Percentiles rank a stretch among this genome's conserved stretches.
Conservation (phyloP, 2,888 invertebrate genomes). For the Buathra laborator region DNA sequence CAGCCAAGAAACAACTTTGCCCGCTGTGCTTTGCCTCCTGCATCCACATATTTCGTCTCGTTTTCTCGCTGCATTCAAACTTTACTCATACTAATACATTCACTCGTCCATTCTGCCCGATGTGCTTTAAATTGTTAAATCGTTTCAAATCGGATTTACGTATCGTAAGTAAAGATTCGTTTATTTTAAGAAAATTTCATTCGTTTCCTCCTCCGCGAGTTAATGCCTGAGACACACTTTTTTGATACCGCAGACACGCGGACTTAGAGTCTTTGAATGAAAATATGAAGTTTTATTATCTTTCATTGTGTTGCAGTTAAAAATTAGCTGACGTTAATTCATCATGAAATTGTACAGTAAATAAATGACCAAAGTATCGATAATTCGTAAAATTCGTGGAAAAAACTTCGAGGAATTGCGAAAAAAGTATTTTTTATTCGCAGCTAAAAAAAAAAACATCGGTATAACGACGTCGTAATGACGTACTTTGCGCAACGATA, state of each 20-base stretch:
- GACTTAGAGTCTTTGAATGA: too few relatives aligned
- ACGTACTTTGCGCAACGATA: slow-evolving; percentile 71
- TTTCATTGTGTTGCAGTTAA: too few relatives aligned
- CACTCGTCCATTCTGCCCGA: too few relatives aligned
- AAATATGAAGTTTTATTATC: too few relatives aligned
- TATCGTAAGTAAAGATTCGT: too few relatives aligned
- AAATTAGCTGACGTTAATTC: neutral
- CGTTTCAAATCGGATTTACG: too few relatives aligned
- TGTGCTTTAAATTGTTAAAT: too few relatives aligned
- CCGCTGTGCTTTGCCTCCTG: neutral
- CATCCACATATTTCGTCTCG: slow-evolving; percentile 55
- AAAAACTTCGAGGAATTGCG: slow-evolving; percentile 11
- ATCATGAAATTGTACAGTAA: neutral
- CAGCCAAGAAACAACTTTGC: slow-evolving; percentile 29
- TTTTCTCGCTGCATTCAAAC: slow-evolving; percentile 51
- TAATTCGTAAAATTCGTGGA: slow-evolving; percentile 2
- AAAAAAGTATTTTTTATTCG: neutral
- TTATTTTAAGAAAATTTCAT: too few relatives aligned
- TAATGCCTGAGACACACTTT: too few relatives aligned
- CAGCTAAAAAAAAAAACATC: slow-evolving; percentile 41
- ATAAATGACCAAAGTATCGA: neutral
- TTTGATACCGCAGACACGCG: too few relatives aligned
- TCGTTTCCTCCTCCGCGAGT: too few relatives aligned
- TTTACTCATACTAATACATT: neutral
- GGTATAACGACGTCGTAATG: slow-evolving; percentile 69